phyloP scores from a whole-genome alignment of 2,113 vertebrate genomes.

The Podarcis cretensis region DNA sequence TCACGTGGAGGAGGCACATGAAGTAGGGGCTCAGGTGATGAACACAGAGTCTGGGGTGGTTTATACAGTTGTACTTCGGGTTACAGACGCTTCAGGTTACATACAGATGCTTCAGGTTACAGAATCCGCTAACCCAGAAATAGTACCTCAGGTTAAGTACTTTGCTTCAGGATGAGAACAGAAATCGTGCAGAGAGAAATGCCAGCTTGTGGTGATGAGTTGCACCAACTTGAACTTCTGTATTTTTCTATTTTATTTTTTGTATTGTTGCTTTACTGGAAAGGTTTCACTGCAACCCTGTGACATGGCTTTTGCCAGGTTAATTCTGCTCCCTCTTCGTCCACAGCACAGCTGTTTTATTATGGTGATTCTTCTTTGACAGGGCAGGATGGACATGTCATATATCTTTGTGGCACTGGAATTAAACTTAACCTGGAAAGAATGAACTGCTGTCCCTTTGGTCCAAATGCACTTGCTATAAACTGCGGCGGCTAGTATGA shows the following conservation, averaged over 20 bases:
- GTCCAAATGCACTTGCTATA: not conserved
- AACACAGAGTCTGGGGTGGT: no score
- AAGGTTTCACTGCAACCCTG: not conserved
- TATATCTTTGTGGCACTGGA: slow-evolving; percentile 14
- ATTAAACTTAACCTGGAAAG: slow-evolving; percentile 17
- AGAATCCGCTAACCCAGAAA: no score
- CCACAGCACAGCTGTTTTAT: slow-evolving; percentile 11
- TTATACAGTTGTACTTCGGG: no score
- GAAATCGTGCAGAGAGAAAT: no score
- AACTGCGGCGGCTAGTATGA: not conserved
- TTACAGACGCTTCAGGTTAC: no score
- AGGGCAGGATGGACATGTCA: not conserved
- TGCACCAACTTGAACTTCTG: not conserved
- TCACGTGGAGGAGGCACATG: no score
- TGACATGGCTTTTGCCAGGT: slow-evolving; percentile 7
- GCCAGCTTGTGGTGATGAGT: not conserved
- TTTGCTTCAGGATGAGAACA: no score
- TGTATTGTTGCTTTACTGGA: not conserved
- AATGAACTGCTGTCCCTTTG: not conserved
- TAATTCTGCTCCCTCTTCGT: slow-evolving; percentile 23
- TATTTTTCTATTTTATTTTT: not conserved
- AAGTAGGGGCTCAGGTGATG: no score
- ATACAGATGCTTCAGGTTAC: no score
- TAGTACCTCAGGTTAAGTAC: no score
- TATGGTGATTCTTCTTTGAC: slow-evolving; percentile 6